phyloP scores from a whole-genome alignment of 2,113 vertebrate genomes.

The Dipodomys spectabilis region DNA sequence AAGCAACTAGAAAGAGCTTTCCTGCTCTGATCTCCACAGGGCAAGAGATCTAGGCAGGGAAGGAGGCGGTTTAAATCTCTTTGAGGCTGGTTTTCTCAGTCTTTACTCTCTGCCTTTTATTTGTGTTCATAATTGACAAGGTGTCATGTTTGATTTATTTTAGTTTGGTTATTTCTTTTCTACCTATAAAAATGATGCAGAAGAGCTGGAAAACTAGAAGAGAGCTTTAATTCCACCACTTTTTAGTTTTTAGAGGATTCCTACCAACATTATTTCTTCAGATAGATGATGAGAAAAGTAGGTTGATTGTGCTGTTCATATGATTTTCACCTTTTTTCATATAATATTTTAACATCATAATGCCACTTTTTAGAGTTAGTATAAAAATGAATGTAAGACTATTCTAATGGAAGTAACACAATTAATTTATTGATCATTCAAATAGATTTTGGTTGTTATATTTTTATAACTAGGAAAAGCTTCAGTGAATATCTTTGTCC shows the following conservation, averaged over 20 bases:
- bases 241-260: neutral
- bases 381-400: neutral
- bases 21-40: slow-evolving; percentile 49
- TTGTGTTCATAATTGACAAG: slow-evolving; percentile 71
- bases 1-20: slow-evolving; percentile 12
- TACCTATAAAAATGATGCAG: slow-evolving; percentile 10
- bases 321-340: neutral
- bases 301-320: neutral
- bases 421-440: neutral
- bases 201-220: neutral
- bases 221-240: neutral
- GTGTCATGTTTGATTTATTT: slow-evolving; percentile 62
- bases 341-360: neutral
- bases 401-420: neutral
- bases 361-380: neutral
- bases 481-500: neutral
- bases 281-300: neutral
- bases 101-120: slow-evolving; percentile 42
- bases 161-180: slow-evolving; percentile 34
- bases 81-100: neutral
- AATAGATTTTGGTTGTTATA: neutral
- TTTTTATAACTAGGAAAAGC: neutral
- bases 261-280: neutral
- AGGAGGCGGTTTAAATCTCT: slow-evolving; percentile 2
- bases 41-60: neutral